Evolutionary conservation across 2,888 invertebrate species (phyloP), one percentile per base, ranked within the genome.

Genomic region (Amaurobius ferox): DNA sequence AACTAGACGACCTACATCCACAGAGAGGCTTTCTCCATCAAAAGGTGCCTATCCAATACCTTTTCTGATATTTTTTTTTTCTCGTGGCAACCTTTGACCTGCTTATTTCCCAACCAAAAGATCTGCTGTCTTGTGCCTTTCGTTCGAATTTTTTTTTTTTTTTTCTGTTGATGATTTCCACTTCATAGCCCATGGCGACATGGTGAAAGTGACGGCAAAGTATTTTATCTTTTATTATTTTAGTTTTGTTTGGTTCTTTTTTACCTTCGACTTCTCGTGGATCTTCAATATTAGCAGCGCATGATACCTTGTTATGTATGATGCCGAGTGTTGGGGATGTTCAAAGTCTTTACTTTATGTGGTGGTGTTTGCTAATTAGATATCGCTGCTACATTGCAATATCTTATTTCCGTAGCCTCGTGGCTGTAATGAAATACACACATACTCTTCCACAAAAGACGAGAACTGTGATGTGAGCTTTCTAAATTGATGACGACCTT

Each of bases 21-120:
- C 13, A 11, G 76, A 66, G 68, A 35, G 70, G 62, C 26, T 77
- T 77, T 32, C 35, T 67, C 76, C 29, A 61, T 16, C 28, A 48
- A 16, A 61, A 39, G 23, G 26, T 44, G 16, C 35, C 32, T 66
- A 68, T 62, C 76, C 23, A 55, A 55, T 55, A 23, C 13, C 23
- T 35, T 62, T 76, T 64, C 28, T 35, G 5, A 48, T 11, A 62
- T 70, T 67, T 74, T 74, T 83, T 77, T 35, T 68, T 77, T 61
- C 70, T 67, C 40, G 26, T 62, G 30, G 19, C 61, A 72, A 85
- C 83, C 83, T 85, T 23, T 85, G 83, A 77, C 83, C 83, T 72
- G 72, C 72, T 78, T 85, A 77, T 85, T 85, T 85, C 83, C 39
- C 77, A 85, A 85, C 81, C 64, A 48, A 77, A 83, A 85, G 77